These are phyloP conservation scores for Psittacula derbiana DNA, from an alignment of 2,797 vertebrate species.

Conservation along the genomic window DNA sequence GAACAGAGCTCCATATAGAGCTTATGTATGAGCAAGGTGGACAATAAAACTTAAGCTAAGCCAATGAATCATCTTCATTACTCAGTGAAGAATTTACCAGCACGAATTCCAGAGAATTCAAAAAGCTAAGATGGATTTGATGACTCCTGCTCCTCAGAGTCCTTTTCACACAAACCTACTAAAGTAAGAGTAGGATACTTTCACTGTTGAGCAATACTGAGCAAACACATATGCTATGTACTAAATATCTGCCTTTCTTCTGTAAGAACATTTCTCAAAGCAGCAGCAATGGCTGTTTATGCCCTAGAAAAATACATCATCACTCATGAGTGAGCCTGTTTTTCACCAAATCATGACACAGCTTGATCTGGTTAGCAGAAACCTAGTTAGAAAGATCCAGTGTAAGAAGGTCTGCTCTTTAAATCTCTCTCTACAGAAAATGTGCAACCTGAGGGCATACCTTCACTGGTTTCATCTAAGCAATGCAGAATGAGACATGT, in stretches of 20 bases:
- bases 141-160: background rate
- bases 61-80: background rate
- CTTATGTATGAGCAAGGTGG: background rate
- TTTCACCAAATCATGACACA: background rate
- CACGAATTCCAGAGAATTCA: background rate
- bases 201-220: background rate
- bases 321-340: background rate
- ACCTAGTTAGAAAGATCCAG: background rate
- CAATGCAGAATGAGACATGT: background rate
- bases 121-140: background rate
- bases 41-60: background rate
- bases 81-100: background rate
- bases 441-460: background rate
- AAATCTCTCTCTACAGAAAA: background rate
- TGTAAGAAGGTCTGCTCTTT: background rate
- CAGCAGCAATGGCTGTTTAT: background rate
- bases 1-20: background rate
- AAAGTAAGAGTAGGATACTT: background rate
- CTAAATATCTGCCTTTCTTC: background rate
- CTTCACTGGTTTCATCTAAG: background rate
- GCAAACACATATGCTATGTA: background rate
- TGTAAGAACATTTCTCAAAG: background rate
- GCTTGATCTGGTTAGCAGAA: slow-evolving; percentile 6
- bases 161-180: background rate
- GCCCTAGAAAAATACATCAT: background rate